These are phyloP conservation scores for Nezara viridula DNA, from an alignment of 2,888 invertebrate genomes.

Conservation along the genomic window DNA sequence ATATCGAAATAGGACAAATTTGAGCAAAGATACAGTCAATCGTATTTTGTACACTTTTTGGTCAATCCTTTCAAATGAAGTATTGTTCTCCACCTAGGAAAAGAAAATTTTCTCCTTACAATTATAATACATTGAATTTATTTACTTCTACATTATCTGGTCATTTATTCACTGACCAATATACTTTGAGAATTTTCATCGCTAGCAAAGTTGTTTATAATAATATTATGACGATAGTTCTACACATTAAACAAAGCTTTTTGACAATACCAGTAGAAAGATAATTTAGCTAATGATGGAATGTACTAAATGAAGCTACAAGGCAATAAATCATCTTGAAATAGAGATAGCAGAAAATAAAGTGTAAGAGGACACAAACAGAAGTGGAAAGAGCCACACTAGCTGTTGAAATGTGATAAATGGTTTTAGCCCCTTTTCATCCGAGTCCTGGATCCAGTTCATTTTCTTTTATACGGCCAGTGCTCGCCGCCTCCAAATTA, in stretches of 20 bases:
- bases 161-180: no score
- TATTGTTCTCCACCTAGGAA: no score
- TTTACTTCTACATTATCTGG: no score
- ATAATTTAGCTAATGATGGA: not conserved
- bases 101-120: no score
- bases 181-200: no score
- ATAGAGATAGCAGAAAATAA: not conserved
- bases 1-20: no score
- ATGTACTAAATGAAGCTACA: not conserved
- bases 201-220: no score
- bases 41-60: no score
- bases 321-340: not conserved
- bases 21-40: no score
- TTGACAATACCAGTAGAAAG: not conserved
- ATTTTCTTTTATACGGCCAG: not conserved
- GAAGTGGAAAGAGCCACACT: not conserved
- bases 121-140: no score
- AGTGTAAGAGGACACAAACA: not conserved
- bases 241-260: not conserved
- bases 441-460: not conserved
- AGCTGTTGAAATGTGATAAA: not conserved
- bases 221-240: no score
- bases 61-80: no score
- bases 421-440: not conserved
- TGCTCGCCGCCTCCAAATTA: not conserved